Base-by-base conservation (phyloP, 2,797 vertebrate genomes). In the Hydrolagus colliei region DNA sequence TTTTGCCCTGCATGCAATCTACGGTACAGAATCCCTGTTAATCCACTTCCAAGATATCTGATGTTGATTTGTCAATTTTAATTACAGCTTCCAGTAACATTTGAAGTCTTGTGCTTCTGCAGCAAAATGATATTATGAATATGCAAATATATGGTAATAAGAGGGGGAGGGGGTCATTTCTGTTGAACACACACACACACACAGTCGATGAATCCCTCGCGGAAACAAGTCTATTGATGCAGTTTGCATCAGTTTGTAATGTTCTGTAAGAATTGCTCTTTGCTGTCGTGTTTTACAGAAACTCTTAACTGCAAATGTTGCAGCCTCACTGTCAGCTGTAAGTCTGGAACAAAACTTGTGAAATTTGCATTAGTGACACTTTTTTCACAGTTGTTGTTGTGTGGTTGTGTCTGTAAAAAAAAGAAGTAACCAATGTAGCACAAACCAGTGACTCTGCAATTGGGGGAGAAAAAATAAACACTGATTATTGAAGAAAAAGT, bases 21-120 rank as follows among this genome's bases (percentile, higher is more conserved):
- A 95, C 94, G 95, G 85, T 93, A 91, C 90, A 95, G 95, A 96
- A 96, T 95, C 94, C 93, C 94, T 92, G 96, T 97, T 97, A 97
- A 98, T 97, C 96, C 96, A 93, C 94, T 96, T 96, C 95, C 95
- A 96, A 97, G 95, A 96, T 96, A 97, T 97, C 96, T 97, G 95
- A 96, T 97, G 96, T 98, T 97, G 96, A 97, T 98, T 97, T 96
- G 96, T 97, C 96, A 97, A 96, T 97, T 98, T 98, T 98, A 98
- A 97, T 98, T 97, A 97, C 96, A 96, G 96, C 96, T 97, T 97
- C 95, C 93, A 94, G 96, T 96, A 97, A 96, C 96, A 97, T 96
- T 97, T 98, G 96, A 97, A 96, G 95, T 96, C 93, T 95, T 91
- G 95, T 96, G 95, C 95, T 94, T 97, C 96, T 95, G 93, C 95